Evolutionary conservation across 2,797 vertebrate genomes (phyloP), one percentile per base, ranked within the genome.

Genomic region (Poecilia picta): DNA sequence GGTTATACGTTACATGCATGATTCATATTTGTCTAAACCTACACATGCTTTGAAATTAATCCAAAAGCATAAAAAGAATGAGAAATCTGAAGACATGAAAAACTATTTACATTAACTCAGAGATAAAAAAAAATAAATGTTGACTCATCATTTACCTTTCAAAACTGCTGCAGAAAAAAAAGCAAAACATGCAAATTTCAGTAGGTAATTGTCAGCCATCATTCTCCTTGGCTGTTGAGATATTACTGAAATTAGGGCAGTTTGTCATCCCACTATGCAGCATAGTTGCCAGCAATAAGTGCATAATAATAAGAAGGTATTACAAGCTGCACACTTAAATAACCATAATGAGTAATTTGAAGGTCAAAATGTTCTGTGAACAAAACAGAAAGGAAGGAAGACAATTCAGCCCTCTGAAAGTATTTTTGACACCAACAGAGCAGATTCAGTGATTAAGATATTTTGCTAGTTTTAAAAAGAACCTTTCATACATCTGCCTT

Each of bases 351-450:
- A 76, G 41, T 78, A 41, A 2, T 53, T 47, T 85, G 68, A 90
- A 85, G 85, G 86, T 89, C 81, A 87, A 85, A 85, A 73, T 16
- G 8, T 47, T 41, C 78, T 76, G 20, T 46, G 73, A 64, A 4
- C 1, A n/a, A 46, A 33, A 55, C 16, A 1, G 12, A 36, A 47
- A 53, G 15, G 23, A 18, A n/a, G 66, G 12, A 43, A 70, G 10
- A 53, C 70, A 39, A 39, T 47, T 76, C n/a, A 74, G 53, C 72
- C 75, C 76, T n/a, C 62, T 46, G 59, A 84, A 87, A 89, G 85
- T 81, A 76, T 78, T 85, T 91, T 85, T 75, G 78, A 92, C 89
- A 89, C 90, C 83, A 87, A 11, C 0, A 8, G 87, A 91, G 80
- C 77, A 76, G 47, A 59, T 39, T 84, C 79, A 76, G 80, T 90